Evolutionary conservation across 2,797 vertebrate species (phyloP).

Genomic region (Octomys mimax): DNA sequence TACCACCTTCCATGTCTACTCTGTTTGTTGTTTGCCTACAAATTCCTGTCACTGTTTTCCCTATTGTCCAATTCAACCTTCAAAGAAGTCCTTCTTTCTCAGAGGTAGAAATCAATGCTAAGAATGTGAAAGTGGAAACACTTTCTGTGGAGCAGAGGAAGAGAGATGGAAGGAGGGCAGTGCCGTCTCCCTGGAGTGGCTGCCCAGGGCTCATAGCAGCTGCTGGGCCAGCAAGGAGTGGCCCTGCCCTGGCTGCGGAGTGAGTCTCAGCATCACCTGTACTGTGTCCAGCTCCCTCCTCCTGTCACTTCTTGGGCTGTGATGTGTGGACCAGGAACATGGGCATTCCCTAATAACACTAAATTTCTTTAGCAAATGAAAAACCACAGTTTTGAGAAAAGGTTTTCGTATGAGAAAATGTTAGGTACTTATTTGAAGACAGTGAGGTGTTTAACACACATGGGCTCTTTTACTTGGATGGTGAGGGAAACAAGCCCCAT

Average conservation of each 20-base stretch:
- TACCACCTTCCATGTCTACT: background rate
- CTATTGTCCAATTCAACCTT: background rate
- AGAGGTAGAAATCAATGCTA: no score
- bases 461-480: background rate
- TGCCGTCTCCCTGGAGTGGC: background rate
- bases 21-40: background rate
- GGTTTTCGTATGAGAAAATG: background rate
- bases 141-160: background rate
- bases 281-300: background rate
- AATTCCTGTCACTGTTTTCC: background rate
- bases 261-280: background rate
- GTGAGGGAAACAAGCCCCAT: background rate
- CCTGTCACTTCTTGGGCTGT: background rate
- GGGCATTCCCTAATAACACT: background rate
- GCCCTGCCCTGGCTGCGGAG: no score
- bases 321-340: background rate
- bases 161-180: no score
- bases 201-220: background rate
- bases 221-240: background rate
- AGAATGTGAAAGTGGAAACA: background rate
- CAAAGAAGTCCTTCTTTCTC: background rate
- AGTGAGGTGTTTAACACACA: background rate
- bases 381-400: background rate
- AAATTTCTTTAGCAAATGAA: background rate
- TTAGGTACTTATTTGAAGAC: background rate